Evolutionary conservation across 2,113 vertebrate genomes (phyloP).

Genomic region (Mellivora capensis): DNA sequence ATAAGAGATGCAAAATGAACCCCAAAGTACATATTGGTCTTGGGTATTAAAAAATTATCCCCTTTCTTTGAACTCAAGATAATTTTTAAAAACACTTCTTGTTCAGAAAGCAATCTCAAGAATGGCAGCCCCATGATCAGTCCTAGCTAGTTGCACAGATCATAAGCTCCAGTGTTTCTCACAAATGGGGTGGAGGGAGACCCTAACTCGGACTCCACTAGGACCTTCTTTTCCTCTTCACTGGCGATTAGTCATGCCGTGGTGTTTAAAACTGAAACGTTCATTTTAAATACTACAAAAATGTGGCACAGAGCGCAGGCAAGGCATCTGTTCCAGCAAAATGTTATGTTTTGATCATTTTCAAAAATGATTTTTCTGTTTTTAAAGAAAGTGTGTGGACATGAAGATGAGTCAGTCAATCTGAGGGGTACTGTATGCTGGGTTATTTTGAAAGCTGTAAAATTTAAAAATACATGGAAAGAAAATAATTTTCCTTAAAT

Average conservation of each 20-base stretch:
- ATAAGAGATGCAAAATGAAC: slow-evolving; percentile 30
- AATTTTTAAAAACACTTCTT: neutral
- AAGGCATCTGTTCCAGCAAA: slow-evolving; percentile 84
- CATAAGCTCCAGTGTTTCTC: neutral
- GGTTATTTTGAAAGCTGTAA: slow-evolving; percentile 81
- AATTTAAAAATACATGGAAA: slow-evolving; percentile 83
- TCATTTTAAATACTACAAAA: slow-evolving; percentile 82
- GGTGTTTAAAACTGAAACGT: slow-evolving; percentile 77
- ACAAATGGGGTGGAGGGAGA: neutral
- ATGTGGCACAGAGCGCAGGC: slow-evolving; percentile 79
- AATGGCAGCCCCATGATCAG: neutral
- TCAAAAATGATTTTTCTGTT: slow-evolving; percentile 81
- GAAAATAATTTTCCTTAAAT: slow-evolving; percentile 82
- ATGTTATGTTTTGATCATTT: slow-evolving; percentile 81
- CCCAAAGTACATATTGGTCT: neutral
- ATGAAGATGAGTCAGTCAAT: slow-evolving; percentile 80
- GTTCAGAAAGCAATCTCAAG: neutral
- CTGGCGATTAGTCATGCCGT: slow-evolving; percentile 75
- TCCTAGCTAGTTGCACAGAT: neutral
- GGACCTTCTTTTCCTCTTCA: slow-evolving; percentile 65
- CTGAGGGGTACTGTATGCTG: slow-evolving; percentile 77
- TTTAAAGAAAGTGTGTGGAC: slow-evolving; percentile 84
- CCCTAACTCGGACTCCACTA: neutral
- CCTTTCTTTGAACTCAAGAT: slow-evolving; percentile 27
- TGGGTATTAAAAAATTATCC: slow-evolving; percentile 27